Conservation (phyloP, 2,113 vertebrate species). For the Emydura subglobosa region DNA sequence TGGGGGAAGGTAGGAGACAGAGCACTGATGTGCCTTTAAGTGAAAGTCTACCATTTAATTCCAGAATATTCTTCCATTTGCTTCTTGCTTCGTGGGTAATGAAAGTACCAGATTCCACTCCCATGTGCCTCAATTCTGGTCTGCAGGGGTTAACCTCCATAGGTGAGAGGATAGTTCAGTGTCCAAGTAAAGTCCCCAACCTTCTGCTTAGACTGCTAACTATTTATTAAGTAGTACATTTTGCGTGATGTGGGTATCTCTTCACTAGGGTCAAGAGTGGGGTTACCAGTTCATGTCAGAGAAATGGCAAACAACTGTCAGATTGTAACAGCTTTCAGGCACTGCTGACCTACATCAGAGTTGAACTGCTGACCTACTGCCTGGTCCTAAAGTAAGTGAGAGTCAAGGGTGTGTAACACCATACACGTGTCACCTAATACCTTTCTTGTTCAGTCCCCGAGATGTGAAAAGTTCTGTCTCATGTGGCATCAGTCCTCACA, state of each 20-base stretch:
- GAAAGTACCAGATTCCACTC: neutral
- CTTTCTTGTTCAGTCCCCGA: neutral
- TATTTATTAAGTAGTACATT: neutral
- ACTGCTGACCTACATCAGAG: too few relatives aligned
- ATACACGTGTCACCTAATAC: neutral
- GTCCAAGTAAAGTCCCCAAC: neutral
- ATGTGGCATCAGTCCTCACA: neutral
- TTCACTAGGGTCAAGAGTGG: neutral
- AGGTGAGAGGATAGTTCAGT: neutral
- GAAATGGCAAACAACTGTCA: neutral
- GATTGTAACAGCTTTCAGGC: neutral
- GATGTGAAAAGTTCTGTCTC: neutral
- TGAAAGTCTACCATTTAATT: neutral
- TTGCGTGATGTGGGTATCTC: neutral
- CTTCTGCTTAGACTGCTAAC: neutral
- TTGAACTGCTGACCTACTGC: rapidly evolving
- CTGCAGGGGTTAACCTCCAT: neutral
- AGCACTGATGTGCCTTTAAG: neutral
- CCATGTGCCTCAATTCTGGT: neutral
- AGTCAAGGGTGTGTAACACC: neutral
- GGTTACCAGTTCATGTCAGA: neutral
- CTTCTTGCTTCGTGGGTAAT: neutral
- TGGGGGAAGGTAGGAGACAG: neutral
- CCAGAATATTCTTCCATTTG: neutral
- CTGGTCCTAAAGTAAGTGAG: neutral